These are phyloP conservation scores for Myripristis jacobus DNA, from an alignment of 2,797 vertebrate genomes.

Conservation along the genomic window DNA sequence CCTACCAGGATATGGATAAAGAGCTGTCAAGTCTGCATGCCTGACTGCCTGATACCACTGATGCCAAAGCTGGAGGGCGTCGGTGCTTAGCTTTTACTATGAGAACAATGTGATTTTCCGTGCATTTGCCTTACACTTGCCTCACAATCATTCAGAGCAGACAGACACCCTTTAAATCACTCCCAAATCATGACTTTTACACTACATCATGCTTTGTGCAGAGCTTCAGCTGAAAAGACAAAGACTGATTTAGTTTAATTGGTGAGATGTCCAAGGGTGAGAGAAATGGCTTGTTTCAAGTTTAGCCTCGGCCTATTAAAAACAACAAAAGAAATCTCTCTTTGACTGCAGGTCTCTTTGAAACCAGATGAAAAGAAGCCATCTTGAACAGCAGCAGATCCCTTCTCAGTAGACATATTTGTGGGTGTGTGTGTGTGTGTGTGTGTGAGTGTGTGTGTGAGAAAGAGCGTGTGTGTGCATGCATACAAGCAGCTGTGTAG, in stretches of 20 bases:
- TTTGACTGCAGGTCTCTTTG: constrained; percentile 37
- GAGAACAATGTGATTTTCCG: constrained; percentile 22
- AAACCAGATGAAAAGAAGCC: constrained; percentile 53
- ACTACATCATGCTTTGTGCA: constrained; percentile 8
- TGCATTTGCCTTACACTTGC: not conserved
- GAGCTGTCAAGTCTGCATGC: constrained; percentile 36
- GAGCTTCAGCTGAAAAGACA: constrained; percentile 9
- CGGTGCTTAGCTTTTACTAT: constrained; percentile 17
- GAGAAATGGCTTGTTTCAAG: constrained; percentile 29
- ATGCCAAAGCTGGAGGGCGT: constrained; percentile 25
- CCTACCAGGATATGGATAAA: constrained; percentile 44
- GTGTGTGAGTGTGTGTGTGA: no score
- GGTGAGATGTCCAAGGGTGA: constrained; percentile 17
- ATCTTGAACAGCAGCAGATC: not conserved
- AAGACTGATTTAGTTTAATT: constrained; percentile 39
- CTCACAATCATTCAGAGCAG: constrained; percentile 23
- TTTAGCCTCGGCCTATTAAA: constrained; percentile 32
- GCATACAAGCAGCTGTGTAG: no score
- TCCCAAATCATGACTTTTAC: constrained; percentile 13
- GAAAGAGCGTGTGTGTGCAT: no score
- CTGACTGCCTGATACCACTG: constrained; percentile 11
- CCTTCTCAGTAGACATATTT: not conserved
- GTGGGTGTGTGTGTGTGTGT: constrained; percentile 19
- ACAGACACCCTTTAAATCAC: constrained; percentile 29
- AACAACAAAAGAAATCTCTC: constrained; percentile 19